A percentile compares a stretch with the other conserved stretches of the same genome.
Conservation (phyloP, 2,888 invertebrate species). For the Scaptomyza parva region DNA sequence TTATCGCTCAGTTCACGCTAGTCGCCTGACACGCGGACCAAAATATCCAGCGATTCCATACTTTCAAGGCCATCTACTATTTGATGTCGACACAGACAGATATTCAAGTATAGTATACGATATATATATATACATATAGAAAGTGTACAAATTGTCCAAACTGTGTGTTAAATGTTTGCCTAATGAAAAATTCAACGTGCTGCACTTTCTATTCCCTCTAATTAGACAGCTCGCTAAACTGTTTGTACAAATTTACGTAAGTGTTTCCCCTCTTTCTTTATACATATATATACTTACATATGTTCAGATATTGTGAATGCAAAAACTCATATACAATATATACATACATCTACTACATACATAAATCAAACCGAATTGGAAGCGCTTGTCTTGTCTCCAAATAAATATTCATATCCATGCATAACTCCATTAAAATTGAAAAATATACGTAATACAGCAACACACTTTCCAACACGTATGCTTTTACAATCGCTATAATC, state of each 20-base stretch:
- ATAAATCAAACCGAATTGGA: conserved; percentile 9
- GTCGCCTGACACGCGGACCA: conserved; percentile 24
- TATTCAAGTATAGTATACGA: conserved; percentile 3
- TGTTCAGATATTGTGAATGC: conserved; percentile 25
- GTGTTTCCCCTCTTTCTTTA: conserved; percentile 39
- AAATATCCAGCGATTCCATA: conserved; percentile 25
- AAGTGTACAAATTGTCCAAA: conserved; percentile 29
- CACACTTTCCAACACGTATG: conserved; percentile 40
- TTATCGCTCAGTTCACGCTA: conserved; percentile 19
- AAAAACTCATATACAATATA: conserved; percentile 1
- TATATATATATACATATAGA: conserved; percentile 11
- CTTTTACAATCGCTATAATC: conserved; percentile 16
- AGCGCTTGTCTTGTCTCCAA: conserved; percentile 21
- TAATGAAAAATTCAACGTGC: conserved; percentile 56
- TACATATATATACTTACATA: conserved; percentile 8
- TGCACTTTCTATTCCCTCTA: conserved; percentile 47
- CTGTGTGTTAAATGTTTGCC: conserved; percentile 30
- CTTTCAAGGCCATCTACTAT: conserved; percentile 39
- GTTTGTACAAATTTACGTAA: conserved; percentile 66
- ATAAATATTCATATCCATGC: conserved; percentile 34
- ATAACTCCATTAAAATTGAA: conserved; percentile 17
- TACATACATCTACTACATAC: conserved; percentile 3
- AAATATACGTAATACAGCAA: conserved; percentile 15
- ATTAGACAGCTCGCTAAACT: conserved; percentile 50
- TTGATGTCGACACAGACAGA: conserved; percentile 34